Evolutionary conservation across 2,888 invertebrate species (phyloP).

Genomic region (Steinernema hermaphroditum): DNA sequence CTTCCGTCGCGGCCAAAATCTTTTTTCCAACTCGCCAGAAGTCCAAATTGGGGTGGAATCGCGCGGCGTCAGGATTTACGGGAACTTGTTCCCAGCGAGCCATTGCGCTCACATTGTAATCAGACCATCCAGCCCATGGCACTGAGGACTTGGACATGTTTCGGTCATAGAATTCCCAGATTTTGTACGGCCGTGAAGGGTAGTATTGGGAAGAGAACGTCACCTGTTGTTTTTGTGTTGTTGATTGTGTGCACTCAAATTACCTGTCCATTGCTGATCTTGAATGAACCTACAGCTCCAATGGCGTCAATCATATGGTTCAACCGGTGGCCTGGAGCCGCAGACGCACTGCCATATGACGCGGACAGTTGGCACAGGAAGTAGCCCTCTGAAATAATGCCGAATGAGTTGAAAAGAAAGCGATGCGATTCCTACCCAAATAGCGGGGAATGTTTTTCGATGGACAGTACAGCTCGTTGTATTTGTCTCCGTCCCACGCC

Average conservation of each 20-base stretch:
- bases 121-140: slow-evolving; percentile 65
- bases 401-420: no score
- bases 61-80: slow-evolving; percentile 46
- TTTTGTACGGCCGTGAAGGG: slow-evolving; percentile 64
- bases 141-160: slow-evolving; percentile 61
- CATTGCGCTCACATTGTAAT: slow-evolving; percentile 65
- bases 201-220: slow-evolving; percentile 66
- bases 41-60: slow-evolving; percentile 66
- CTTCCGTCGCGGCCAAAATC: slow-evolving; percentile 64
- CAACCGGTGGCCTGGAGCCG: slow-evolving; percentile 61
- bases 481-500: slow-evolving; percentile 66
- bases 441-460: slow-evolving; percentile 64
- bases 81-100: slow-evolving; percentile 61
- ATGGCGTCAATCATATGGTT: slow-evolving; percentile 66
- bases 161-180: slow-evolving; percentile 66
- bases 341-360: slow-evolving; percentile 60
- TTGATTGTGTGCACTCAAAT: neutral
- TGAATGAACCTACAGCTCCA: slow-evolving; percentile 64
- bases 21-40: slow-evolving; percentile 64
- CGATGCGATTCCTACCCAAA: slow-evolving; percentile 53
- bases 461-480: slow-evolving; percentile 62
- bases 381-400: slow-evolving; percentile 58
- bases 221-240: slow-evolving; percentile 44
- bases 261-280: slow-evolving; percentile 62
- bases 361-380: slow-evolving; percentile 66